Conservation (phyloP, 2,113 vertebrate species). For the Porphyrio hochstetteri region DNA sequence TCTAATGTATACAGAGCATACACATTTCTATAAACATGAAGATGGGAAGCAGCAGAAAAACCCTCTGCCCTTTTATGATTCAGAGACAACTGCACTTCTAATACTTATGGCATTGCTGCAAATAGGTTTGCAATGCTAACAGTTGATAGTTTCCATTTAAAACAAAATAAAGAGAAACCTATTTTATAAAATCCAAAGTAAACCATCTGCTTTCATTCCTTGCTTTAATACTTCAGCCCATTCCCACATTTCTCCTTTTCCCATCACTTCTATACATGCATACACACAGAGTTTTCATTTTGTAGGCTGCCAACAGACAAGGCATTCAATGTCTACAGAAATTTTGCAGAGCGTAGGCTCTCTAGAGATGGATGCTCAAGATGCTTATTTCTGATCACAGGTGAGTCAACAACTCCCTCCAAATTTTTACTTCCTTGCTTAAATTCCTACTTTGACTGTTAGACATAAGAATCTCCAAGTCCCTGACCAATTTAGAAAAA, state of each 20-base stretch:
- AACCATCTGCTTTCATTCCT: constrained; percentile 9
- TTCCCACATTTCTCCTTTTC: neutral
- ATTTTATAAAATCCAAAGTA: constrained; percentile 57
- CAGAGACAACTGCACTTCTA: constrained; percentile 1
- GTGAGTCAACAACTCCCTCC: neutral
- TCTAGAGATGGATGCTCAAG: neutral
- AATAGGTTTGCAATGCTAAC: constrained; percentile 24
- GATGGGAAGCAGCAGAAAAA: neutral
- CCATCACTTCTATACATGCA: neutral
- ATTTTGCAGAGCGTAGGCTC: neutral
- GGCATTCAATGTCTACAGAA: neutral
- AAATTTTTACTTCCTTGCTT: neutral
- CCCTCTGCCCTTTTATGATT: neutral
- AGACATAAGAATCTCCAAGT: neutral
- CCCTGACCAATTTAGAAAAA: neutral
- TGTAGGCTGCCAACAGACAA: neutral
- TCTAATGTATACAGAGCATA: neutral
- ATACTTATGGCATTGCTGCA: neutral
- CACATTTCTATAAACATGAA: constrained; percentile 2
- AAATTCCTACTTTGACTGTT: neutral
- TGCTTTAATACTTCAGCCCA: constrained; percentile 35
- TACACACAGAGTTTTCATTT: neutral
- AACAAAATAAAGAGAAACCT: constrained; percentile 54
- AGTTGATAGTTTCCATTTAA: constrained; percentile 38
- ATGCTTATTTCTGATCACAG: neutral